phyloP scores from a whole-genome alignment of 2,888 invertebrate species.

The Fragum fragum region DNA sequence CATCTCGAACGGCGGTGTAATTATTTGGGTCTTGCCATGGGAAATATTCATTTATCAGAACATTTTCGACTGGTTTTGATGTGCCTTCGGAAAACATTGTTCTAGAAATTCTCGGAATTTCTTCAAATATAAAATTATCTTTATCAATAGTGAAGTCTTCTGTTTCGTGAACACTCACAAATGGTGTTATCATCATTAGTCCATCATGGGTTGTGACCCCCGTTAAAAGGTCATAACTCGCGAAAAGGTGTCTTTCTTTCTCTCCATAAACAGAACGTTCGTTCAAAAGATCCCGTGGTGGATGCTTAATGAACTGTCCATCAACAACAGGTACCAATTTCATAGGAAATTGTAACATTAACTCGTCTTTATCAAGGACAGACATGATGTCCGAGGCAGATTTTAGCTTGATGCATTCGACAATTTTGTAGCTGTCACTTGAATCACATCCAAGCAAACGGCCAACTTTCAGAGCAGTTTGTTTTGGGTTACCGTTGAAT shows the following conservation, averaged over 20 bases:
- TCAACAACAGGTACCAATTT: conserved; percentile 93
- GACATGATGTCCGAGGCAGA: conserved; percentile 53
- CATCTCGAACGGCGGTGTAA: neutral
- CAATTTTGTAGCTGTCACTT: conserved; percentile 37
- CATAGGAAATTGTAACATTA: conserved; percentile 84
- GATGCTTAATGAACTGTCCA: conserved; percentile 88
- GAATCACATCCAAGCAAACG: conserved; percentile 63
- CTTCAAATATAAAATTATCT: neutral
- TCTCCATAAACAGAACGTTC: conserved; percentile 91
- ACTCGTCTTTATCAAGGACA: conserved; percentile 45
- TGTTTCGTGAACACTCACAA: conserved; percentile 96
- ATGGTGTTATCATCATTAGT: conserved; percentile 77
- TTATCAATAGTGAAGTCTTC: conserved; percentile 87
- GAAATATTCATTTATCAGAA: conserved; percentile 23
- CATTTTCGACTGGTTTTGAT: neutral
- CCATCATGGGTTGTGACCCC: conserved; percentile 98
- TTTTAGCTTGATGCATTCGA: conserved; percentile 57
- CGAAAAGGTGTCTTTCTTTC: conserved; percentile 19
- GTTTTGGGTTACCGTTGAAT: conserved; percentile 48
- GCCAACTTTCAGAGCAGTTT: conserved; percentile 91
- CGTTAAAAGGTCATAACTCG: conserved; percentile 91
- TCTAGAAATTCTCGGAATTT: neutral
- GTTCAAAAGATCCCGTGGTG: conserved; percentile 93
- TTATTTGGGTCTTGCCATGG: conserved; percentile 35
- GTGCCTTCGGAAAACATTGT: conserved; percentile 5